Conservation (phyloP, 2,888 invertebrate genomes). For the Clusia tigrina region DNA sequence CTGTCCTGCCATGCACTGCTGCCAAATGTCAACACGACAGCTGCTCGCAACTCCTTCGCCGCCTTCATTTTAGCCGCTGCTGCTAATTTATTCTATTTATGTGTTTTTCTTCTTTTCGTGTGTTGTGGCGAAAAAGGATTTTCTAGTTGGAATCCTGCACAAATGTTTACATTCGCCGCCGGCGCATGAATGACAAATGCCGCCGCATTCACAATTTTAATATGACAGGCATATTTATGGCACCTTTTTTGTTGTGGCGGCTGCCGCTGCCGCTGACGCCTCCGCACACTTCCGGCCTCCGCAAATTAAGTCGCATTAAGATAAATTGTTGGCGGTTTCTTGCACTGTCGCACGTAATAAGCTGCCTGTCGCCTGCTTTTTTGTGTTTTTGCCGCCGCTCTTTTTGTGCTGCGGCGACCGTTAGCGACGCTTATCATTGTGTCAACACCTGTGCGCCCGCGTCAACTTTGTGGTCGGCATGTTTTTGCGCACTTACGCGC, state of each 20-base stretch:
- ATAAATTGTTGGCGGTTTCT: slow-evolving; percentile 37
- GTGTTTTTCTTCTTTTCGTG: neutral
- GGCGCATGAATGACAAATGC: slow-evolving; percentile 41
- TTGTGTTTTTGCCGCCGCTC: slow-evolving; percentile 4
- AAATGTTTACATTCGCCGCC: too few relatives aligned
- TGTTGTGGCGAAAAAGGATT: neutral
- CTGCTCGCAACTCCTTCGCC: neutral
- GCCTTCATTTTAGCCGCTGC: too few relatives aligned
- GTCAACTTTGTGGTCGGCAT: neutral
- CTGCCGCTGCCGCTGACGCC: neutral
- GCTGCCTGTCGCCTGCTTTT: neutral
- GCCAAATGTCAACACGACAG: too few relatives aligned
- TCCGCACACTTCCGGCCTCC: slow-evolving; percentile 20
- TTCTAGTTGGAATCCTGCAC: too few relatives aligned
- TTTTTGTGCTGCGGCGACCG: neutral
- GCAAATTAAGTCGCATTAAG: slow-evolving; percentile 47
- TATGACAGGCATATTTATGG: slow-evolving; percentile 18
- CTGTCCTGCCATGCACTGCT: too few relatives aligned
- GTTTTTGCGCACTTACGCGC: slow-evolving; percentile 13
- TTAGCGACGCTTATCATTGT: neutral
- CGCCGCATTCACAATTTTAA: slow-evolving; percentile 24
- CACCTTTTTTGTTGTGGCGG: neutral
- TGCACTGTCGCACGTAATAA: slow-evolving; percentile 16
- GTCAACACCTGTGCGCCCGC: slow-evolving; percentile 4
- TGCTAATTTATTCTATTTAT: neutral